Evolutionary conservation across 2,113 vertebrate species (phyloP), one percentile per base, ranked within the genome.

Genomic region (Polypterus bichir): DNA sequence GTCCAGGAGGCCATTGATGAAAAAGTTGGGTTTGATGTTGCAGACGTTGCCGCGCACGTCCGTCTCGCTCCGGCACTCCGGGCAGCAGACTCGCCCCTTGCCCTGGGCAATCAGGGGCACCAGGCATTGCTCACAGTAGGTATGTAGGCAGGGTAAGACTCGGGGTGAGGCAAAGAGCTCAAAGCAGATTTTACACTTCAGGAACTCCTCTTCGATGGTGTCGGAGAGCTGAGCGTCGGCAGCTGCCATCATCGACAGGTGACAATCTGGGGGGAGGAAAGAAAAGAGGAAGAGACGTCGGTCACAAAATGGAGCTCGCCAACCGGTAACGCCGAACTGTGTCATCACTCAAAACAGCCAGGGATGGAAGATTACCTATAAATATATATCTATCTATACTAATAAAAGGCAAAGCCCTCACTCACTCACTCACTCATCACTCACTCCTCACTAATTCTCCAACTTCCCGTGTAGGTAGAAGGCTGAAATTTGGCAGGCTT

Each of bases 141-240:
- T 65, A 49, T 70, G 72, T 46, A 68, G 62, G 6, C 70, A 71
- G 2, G 62, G 62, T 46, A 68, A 53, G 48, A 65, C 68, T 47
- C 66, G 66, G 0, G 69, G 69, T 1, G 65, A 56, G 9, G 44
- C 27, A 11, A 64, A 69, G 4, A 65, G 53, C 48, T 63, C 62
- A 56, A 64, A 66, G 66, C 69, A 69, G 64, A 74, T 66, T 61
- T 69, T 68, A 46, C 69, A 74, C 27, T 61, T 66, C 51, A 74
- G 57, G 9, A 74, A 68, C 27, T 68, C 68, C 48, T 71, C 66
- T 54, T 64, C 47, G 9, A 74, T 68, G 48, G 64, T 53, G 55
- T 66, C 69, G n/a, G 64, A 61, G 45, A 71, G 49, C 5, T 62
- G 53, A 5, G n/a, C 5, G 8, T 44, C 47, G 10, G 46, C 11